A percentile compares a stretch with the other conserved stretches of the same genome.
These are phyloP conservation scores for Enteromius fasciolatus DNA, from an alignment of 2,797 vertebrate genomes.

Conservation along the genomic window DNA sequence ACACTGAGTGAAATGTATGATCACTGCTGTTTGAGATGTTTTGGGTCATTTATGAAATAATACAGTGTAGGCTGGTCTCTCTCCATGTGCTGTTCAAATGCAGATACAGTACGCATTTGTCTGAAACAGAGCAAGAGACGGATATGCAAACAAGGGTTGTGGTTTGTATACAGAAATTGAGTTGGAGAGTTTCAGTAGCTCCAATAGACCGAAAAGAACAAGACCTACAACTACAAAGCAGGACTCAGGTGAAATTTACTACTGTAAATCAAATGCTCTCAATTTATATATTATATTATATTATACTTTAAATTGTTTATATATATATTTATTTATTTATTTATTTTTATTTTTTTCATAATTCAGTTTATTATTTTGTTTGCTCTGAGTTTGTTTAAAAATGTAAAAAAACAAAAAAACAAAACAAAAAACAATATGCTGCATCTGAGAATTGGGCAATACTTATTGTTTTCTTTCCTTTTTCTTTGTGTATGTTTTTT, in stretches of 20 bases:
- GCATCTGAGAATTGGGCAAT: no score
- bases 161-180: background rate
- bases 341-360: no score
- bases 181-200: slow-evolving; percentile 3
- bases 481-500: no score
- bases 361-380: no score
- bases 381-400: no score
- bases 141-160: slow-evolving; percentile 27
- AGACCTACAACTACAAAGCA: background rate
- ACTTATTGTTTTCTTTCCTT: no score
- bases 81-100: background rate
- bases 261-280: background rate
- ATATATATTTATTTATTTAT: no score
- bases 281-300: no score
- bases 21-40: background rate
- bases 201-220: background rate
- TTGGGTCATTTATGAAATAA: background rate
- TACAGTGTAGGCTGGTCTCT: background rate
- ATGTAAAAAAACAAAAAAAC: no score
- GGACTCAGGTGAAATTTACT: slow-evolving; percentile 8
- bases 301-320: no score
- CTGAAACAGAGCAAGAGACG: background rate
- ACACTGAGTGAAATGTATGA: no score
- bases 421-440: no score
- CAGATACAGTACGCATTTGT: slow-evolving; percentile 4